phyloP scores from a whole-genome alignment of 2,888 invertebrate species.

The Acholoe squamosa region DNA sequence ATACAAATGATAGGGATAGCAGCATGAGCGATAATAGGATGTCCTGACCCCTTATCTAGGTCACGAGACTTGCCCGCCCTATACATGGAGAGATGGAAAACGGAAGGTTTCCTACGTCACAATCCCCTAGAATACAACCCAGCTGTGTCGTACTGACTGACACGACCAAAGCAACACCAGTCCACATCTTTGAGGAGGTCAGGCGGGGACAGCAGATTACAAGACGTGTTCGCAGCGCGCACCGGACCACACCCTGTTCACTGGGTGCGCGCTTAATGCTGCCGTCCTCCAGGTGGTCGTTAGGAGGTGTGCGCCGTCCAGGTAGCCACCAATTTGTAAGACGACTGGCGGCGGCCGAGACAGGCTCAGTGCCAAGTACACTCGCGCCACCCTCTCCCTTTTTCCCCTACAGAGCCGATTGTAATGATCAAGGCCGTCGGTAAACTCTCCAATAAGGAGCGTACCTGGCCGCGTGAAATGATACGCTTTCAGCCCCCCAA shows the following conservation, averaged over 20 bases:
- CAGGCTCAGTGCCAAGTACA: constrained; percentile 49
- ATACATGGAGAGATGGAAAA: too few relatives aligned
- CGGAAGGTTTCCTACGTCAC: too few relatives aligned
- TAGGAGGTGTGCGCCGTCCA: constrained; percentile 2
- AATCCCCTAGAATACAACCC: neutral
- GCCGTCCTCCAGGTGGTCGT: neutral
- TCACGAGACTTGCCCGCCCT: too few relatives aligned
- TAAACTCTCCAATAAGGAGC: constrained; percentile 40
- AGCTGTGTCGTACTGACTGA: constrained; percentile 21
- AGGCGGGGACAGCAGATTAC: constrained; percentile 53
- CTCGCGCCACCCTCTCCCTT: neutral
- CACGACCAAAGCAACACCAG: constrained; percentile 30
- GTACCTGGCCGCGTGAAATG: constrained; percentile 53
- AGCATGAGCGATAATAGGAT: too few relatives aligned
- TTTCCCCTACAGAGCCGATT: neutral
- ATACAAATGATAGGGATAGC: too few relatives aligned
- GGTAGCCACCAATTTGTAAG: constrained; percentile 52
- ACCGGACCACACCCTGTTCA: constrained; percentile 49
- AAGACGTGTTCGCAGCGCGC: constrained; percentile 28
- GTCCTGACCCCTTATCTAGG: too few relatives aligned
- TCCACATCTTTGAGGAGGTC: constrained; percentile 39
- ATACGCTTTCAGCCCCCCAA: constrained; percentile 50
- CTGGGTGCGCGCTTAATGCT: neutral
- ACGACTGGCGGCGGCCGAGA: constrained; percentile 22
- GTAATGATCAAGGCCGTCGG: constrained; percentile 46